phyloP scores from a whole-genome alignment of 2,888 invertebrate species.

The Dryocosmus kuriphilus region DNA sequence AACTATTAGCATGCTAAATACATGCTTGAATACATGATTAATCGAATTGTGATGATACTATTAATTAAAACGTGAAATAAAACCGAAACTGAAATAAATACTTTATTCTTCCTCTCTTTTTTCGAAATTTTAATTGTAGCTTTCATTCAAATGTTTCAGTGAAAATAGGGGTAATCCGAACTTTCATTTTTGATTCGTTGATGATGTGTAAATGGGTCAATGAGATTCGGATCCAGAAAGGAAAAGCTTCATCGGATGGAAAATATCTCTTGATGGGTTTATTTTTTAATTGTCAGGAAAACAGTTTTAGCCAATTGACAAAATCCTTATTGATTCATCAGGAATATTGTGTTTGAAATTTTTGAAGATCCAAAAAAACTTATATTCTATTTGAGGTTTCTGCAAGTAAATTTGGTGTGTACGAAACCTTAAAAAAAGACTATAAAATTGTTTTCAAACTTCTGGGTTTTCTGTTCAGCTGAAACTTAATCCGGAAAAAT shows the following conservation, averaged over 20 bases:
- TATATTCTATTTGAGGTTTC: neutral
- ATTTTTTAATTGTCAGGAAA: neutral
- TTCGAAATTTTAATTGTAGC: neutral
- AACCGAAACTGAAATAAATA: neutral
- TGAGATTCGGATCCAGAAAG: neutral
- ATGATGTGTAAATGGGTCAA: neutral
- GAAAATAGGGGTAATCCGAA: neutral
- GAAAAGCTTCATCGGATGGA: neutral
- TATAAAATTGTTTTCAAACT: neutral
- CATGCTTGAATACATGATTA: slow-evolving; percentile 20
- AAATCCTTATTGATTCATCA: neutral
- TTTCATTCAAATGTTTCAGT: neutral
- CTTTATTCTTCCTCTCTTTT: neutral
- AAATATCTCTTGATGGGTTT: neutral
- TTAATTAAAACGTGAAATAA: neutral
- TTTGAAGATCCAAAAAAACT: neutral
- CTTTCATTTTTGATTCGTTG: neutral
- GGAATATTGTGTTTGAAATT: neutral
- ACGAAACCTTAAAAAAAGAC: neutral
- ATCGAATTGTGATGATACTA: neutral
- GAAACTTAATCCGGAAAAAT: neutral
- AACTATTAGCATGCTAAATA: neutral
- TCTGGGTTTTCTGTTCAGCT: neutral
- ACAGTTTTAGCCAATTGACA: neutral
- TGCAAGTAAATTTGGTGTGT: neutral